Base-by-base conservation (phyloP, 2,113 vertebrate genomes). In the Archocentrus centrarchus region DNA sequence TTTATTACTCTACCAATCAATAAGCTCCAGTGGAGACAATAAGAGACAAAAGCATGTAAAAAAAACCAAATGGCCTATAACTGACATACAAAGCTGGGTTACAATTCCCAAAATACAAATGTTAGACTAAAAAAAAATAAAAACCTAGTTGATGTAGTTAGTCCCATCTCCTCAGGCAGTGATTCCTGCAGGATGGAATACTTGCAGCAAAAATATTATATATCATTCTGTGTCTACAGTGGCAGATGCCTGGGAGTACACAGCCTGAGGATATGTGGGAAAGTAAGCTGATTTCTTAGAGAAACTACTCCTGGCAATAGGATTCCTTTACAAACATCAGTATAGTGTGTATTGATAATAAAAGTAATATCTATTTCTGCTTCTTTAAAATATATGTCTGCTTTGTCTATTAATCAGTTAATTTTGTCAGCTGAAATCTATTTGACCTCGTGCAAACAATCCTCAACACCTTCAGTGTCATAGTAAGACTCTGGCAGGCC, bases 151-250 rank as follows among this genome's bases (percentile, higher is more conserved):
- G 14, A 35, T 62, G 37, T 35, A 58, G 24, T 37, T 79, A 59
- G 1, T 59, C 59, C 35, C 4, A 70, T 81, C 70, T 84, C 78
- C 70, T 81, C 17, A 63, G 78, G 78, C 73, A 39, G 35, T 50
- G 55, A 20, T 35, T 62, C 61, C 30, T 75, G 53, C 66, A n/a
- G 63, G 63, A 9, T 39, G 27, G 53, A 9, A 44, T 60, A 41
- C 70, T 77, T 24, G 57, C 44, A 80, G 61, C 1, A 5, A 66
- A 84, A 61, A 22, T 37, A 61, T 81, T 80, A 75, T 59, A 50
- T 59, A 27, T 75, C 39, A 37, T 27, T 87, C 13, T 53, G 59
- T 64, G 76, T 53, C 50, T 63, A 37, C 35, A 8, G 35, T 53
- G 73, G 44, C 15, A 14, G 75, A 58, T 2, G 1, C 59, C 37